These are phyloP conservation scores for Corythucha ciliata DNA, from an alignment of 2,888 invertebrate genomes.

Conservation along the genomic window DNA sequence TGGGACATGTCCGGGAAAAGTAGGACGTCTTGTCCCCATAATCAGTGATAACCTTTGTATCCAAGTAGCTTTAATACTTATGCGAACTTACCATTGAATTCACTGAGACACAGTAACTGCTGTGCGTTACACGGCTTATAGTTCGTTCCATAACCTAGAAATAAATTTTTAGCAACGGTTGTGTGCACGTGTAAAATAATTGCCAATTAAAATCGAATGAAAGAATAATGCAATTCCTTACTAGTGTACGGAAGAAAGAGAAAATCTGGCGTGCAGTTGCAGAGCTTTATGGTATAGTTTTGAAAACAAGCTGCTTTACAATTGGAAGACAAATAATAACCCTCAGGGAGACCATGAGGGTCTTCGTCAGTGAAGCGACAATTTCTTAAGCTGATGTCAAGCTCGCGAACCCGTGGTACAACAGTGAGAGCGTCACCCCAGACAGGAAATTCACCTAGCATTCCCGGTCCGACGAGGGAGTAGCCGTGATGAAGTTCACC, in stretches of 20 bases:
- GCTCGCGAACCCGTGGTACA: conserved; percentile 32
- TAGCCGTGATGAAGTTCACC: conserved; percentile 37
- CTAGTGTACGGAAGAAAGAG: conserved; percentile 27
- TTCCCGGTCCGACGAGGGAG: conserved; percentile 34
- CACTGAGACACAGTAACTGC: conserved; percentile 37
- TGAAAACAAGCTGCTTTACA: conserved; percentile 38
- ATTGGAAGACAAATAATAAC: conserved; percentile 36
- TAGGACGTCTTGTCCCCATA: too few relatives aligned
- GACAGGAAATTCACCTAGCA: conserved; percentile 34
- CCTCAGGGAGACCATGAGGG: conserved; percentile 24
- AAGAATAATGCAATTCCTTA: background rate
- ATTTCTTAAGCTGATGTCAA: conserved; percentile 31
- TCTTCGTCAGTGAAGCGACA: conserved; percentile 36
- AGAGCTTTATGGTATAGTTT: conserved; percentile 35
- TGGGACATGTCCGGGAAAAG: too few relatives aligned
- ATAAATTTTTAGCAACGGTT: background rate
- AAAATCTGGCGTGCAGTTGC: conserved; percentile 40
- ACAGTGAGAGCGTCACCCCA: conserved; percentile 37
- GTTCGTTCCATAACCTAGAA: conserved; percentile 11
- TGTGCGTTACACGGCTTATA: conserved; percentile 34
- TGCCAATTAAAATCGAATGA: background rate
- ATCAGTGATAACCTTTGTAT: too few relatives aligned
- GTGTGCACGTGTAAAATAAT: background rate
- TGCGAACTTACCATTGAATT: conserved; percentile 36
- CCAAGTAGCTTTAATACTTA: conserved; percentile 4